Conservation (phyloP, 53 echinoderm and acorn worm species). For the Mesocentrotus franciscanus region DNA sequence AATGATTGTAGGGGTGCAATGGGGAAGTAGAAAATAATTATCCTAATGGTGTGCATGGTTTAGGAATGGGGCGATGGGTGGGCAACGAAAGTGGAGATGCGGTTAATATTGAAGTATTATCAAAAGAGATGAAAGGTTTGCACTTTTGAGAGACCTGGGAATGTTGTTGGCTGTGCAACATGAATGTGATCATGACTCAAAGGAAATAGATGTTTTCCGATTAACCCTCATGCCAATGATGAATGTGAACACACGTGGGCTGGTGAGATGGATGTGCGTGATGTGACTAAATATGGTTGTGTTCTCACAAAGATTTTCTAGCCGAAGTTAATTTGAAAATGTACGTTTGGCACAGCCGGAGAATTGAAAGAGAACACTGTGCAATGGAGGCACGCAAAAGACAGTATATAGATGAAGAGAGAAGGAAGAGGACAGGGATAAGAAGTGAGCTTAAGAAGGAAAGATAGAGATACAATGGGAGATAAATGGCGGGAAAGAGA, state of each 20-base stretch:
- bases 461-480: not conserved
- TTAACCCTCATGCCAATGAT: not conserved
- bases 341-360: no score
- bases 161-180: not conserved
- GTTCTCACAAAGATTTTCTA: not conserved
- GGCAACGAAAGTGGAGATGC: no score
- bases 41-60: no score
- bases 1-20: no score
- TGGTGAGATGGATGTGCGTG: not conserved
- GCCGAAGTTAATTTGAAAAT: not conserved
- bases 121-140: not conserved
- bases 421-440: not conserved
- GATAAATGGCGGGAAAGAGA: not conserved
- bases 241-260: not conserved
- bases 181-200: slow-evolving; percentile 18
- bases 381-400: no score
- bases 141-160: not conserved
- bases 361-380: no score
- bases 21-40: no score
- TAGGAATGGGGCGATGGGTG: no score
- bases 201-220: slow-evolving; percentile 33
- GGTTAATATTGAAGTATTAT: not conserved
- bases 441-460: not conserved
- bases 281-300: not conserved
- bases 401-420: no score